A percentile compares a stretch with the other conserved stretches of the same genome.
Evolutionary conservation across 2,888 invertebrate species (phyloP).

Genomic region (Hybos culiciformis): DNA sequence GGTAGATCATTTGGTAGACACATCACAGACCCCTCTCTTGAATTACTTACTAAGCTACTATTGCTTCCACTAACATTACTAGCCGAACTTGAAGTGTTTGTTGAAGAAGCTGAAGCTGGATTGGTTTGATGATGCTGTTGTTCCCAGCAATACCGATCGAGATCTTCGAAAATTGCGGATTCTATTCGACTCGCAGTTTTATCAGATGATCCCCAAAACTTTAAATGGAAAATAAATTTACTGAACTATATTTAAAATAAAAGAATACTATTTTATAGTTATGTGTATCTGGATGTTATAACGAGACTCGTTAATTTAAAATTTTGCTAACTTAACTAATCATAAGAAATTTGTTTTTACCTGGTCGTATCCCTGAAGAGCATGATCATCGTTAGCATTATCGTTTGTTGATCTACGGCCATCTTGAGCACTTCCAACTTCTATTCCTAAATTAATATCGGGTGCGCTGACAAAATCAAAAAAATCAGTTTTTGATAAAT

Average conservation of each 20-base stretch:
- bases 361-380: slow-evolving; percentile 35
- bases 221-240: slow-evolving; percentile 7
- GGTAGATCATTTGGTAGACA: not conserved
- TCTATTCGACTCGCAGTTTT: slow-evolving; percentile 55
- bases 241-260: too few species aligned
- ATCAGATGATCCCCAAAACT: slow-evolving; percentile 36
- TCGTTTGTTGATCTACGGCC: slow-evolving; percentile 21
- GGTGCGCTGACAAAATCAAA: slow-evolving; percentile 79
- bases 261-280: too few species aligned
- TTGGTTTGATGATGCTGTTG: slow-evolving; percentile 43
- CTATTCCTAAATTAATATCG: slow-evolving; percentile 42
- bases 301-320: too few species aligned
- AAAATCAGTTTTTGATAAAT: slow-evolving; percentile 76
- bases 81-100: slow-evolving; percentile 30
- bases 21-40: not conserved
- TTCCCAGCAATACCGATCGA: slow-evolving; percentile 73
- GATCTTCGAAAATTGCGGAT: slow-evolving; percentile 65
- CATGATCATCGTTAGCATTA: slow-evolving; percentile 24
- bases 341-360: slow-evolving; percentile 19
- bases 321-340: too few species aligned
- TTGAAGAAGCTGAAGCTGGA: slow-evolving; percentile 34
- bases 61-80: slow-evolving; percentile 22
- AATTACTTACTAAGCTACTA: slow-evolving; percentile 14
- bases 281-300: too few species aligned
- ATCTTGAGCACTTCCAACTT: slow-evolving; percentile 17